Evolutionary conservation across 2,888 invertebrate genomes (phyloP).

Genomic region (Chymomyza procnemis): DNA sequence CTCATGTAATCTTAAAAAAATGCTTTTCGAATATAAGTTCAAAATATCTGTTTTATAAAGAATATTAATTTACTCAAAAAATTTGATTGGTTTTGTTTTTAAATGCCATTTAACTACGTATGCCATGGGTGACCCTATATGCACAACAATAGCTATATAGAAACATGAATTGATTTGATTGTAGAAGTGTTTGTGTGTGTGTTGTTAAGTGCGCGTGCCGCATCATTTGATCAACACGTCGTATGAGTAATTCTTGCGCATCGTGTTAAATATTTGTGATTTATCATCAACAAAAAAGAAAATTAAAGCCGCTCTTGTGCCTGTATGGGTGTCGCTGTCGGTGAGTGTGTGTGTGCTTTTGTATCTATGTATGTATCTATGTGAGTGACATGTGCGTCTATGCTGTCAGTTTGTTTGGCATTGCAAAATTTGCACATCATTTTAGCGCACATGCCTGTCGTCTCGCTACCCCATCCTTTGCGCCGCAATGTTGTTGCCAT

Average conservation of each 20-base stretch:
- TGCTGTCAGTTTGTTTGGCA: slow-evolving; percentile 12
- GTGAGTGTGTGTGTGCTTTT: not conserved
- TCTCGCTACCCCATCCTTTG: not conserved
- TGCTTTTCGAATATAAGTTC: too few relatives aligned
- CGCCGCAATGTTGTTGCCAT: slow-evolving; percentile 42
- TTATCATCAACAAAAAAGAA: slow-evolving; percentile 54
- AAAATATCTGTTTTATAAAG: too few relatives aligned
- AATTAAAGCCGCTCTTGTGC: slow-evolving; percentile 45
- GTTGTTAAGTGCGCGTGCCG: slow-evolving; percentile 6
- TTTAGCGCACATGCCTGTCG: slow-evolving; percentile 51
- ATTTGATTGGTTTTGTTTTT: too few relatives aligned
- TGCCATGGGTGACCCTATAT: not conserved
- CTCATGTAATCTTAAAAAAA: too few relatives aligned
- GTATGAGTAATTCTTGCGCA: slow-evolving; percentile 43
- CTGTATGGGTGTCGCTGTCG: not conserved
- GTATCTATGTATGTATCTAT: not conserved
- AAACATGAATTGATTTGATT: slow-evolving; percentile 1
- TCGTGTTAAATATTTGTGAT: slow-evolving; percentile 57
- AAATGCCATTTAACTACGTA: too few relatives aligned
- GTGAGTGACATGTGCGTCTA: not conserved
- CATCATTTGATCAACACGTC: slow-evolving; percentile 2
- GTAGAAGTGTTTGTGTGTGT: not conserved
- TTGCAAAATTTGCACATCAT: slow-evolving; percentile 56
- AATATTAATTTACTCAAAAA: too few relatives aligned
- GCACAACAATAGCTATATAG: slow-evolving; percentile 17